Conservation (phyloP, 2,113 vertebrate species). For the Peromyscus polionotus region DNA sequence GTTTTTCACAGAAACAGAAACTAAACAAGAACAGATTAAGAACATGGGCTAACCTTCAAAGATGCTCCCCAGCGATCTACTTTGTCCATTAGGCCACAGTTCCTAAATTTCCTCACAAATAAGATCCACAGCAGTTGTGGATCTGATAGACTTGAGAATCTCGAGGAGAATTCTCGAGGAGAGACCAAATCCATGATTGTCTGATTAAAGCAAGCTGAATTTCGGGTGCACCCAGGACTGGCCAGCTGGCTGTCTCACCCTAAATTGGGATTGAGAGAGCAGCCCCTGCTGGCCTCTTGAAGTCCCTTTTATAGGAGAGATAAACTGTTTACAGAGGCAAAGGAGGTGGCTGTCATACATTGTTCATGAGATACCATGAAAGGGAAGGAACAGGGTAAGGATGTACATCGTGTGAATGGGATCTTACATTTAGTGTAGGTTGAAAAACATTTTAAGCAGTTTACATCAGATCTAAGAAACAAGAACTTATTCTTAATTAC, state of each 20-base stretch:
- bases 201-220: neutral
- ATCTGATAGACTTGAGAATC: neutral
- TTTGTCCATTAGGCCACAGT: neutral
- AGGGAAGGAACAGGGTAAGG: neutral
- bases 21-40: neutral
- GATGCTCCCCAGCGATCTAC: no score
- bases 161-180: accelerated
- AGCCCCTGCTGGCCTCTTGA: neutral
- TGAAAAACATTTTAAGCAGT: neutral
- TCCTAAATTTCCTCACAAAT: neutral
- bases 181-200: no score
- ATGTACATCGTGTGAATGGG: no score
- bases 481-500: neutral
- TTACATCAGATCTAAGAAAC: neutral
- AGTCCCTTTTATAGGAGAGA: neutral
- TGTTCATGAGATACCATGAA: neutral
- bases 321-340: neutral
- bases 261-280: neutral
- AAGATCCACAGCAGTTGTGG: neutral
- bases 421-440: neutral
- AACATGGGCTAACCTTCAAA: neutral
- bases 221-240: no score
- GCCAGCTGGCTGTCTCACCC: neutral
- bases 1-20: neutral
- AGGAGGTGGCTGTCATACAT: neutral